Percentiles rank a stretch among this genome's conserved stretches.
Conservation (phyloP, 1,140 invertebrate species). For the Drosophila ambigua region DNA sequence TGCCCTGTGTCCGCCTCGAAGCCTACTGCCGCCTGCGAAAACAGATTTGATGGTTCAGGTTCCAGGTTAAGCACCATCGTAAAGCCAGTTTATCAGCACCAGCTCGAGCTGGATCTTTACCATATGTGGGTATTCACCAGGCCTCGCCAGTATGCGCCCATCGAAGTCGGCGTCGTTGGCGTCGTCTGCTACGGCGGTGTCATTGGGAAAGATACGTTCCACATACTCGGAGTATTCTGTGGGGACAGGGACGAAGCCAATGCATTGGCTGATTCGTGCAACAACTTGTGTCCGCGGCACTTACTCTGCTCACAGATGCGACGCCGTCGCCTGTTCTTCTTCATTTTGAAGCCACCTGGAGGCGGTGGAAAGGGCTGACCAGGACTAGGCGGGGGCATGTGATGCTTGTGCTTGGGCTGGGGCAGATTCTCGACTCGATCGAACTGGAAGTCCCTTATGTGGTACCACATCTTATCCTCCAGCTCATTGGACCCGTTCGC, state of each 20-base stretch:
- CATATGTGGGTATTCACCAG: slow-evolving; percentile 84
- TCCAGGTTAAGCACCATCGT: slow-evolving; percentile 6
- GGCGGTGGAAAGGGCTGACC: slow-evolving; percentile 68
- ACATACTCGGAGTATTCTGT: slow-evolving; percentile 77
- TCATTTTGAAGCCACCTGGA: slow-evolving; percentile 43
- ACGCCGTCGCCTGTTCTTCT: slow-evolving; percentile 22
- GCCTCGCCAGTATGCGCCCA: slow-evolving; percentile 72
- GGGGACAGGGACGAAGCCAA: background rate
- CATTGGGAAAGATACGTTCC: slow-evolving; percentile 69
- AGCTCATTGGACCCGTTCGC: background rate
- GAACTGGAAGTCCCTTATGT: slow-evolving; percentile 48
- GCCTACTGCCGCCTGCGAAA: slow-evolving; percentile 65
- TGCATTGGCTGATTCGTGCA: slow-evolving; percentile 11
- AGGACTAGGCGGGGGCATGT: slow-evolving; percentile 19
- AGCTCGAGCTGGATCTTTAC: slow-evolving; percentile 39
- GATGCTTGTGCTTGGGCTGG: slow-evolving; percentile 5
- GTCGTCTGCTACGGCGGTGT: slow-evolving; percentile 58
- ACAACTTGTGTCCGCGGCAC: slow-evolving; percentile 18
- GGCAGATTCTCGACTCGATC: slow-evolving; percentile 20
- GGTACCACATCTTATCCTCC: slow-evolving; percentile 32
- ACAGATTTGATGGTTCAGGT: slow-evolving; percentile 9
- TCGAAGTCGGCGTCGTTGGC: slow-evolving; percentile 75
- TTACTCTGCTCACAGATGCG: slow-evolving; percentile 73
- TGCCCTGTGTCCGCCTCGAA: slow-evolving; percentile 39
- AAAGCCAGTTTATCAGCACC: slow-evolving; percentile 35